Percentiles rank a stretch among this genome's conserved stretches.
These are phyloP conservation scores for Autographa gamma DNA, from an alignment of 2,888 invertebrate species.

Conservation along the genomic window DNA sequence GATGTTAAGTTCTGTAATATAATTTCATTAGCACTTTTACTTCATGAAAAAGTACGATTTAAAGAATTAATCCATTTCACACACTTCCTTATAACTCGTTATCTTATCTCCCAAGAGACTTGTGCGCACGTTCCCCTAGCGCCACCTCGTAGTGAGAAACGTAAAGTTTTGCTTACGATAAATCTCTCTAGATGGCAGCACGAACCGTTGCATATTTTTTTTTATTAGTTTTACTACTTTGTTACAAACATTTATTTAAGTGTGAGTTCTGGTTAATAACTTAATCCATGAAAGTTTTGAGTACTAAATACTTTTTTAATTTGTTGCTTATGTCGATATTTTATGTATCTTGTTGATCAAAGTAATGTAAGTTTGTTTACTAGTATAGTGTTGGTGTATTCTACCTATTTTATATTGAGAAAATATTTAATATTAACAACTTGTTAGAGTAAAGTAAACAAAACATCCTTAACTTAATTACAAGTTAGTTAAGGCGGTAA, in stretches of 20 bases:
- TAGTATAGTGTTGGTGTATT: too few relatives aligned
- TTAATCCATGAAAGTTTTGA: not conserved
- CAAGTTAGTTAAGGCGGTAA: constrained; percentile 5
- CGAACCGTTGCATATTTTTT: not conserved
- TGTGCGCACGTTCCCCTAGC: constrained; percentile 24
- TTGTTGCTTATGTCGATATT: too few relatives aligned
- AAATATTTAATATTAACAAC: not conserved
- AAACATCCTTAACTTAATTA: not conserved
- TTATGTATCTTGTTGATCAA: too few relatives aligned
- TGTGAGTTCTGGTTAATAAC: too few relatives aligned
- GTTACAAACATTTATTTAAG: too few relatives aligned
- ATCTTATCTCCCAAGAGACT: constrained; percentile 16
- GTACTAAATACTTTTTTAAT: not conserved
- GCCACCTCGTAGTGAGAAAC: constrained; percentile 40
- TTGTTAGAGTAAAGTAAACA: not conserved
- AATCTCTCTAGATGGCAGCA: constrained; percentile 41
- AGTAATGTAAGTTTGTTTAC: too few relatives aligned
- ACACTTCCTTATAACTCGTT: not conserved
- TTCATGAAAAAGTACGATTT: not conserved
- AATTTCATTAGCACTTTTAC: not conserved
- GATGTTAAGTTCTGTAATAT: too few relatives aligned
- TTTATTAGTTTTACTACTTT: too few relatives aligned
- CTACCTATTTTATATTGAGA: too few relatives aligned
- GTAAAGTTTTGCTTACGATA: constrained; percentile 8
- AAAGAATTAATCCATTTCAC: not conserved